Percentiles rank a stretch among this genome's conserved stretches.
phyloP scores from a whole-genome alignment of 2,797 vertebrate species.

The Vireo griseus region DNA sequence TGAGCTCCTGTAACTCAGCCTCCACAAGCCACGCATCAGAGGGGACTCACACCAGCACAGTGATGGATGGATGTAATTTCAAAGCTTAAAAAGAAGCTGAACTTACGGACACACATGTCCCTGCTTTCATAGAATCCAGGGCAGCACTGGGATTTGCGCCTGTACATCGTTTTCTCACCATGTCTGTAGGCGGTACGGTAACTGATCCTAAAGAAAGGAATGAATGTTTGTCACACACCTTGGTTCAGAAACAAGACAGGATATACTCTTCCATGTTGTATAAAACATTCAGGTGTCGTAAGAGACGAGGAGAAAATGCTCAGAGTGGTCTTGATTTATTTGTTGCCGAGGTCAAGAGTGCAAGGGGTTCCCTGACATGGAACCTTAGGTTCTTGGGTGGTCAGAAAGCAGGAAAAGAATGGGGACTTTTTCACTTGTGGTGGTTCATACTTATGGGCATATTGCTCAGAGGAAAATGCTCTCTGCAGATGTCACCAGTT shows the following conservation, averaged over 20 bases:
- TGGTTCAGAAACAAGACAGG: background rate
- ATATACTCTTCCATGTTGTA: background rate
- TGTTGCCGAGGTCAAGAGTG: background rate
- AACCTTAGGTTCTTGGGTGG: background rate
- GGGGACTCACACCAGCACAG: background rate
- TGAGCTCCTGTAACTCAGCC: background rate
- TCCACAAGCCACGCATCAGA: background rate
- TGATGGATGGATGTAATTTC: background rate
- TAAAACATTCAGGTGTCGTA: background rate
- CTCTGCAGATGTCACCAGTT: background rate
- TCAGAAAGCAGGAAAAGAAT: background rate
- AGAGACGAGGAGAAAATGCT: background rate
- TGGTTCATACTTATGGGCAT: background rate
- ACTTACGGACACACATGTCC: conserved; percentile 94
- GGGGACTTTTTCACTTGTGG: background rate
- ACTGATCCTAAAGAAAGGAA: conserved; percentile 80
- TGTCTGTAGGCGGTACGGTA: conserved; percentile 91
- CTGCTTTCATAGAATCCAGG: conserved; percentile 90
- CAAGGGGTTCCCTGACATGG: background rate
- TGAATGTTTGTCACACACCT: background rate
- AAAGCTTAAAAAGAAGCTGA: background rate
- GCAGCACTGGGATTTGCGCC: conserved; percentile 94
- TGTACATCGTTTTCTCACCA: conserved; percentile 94
- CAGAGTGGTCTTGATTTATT: background rate
- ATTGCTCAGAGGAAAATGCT: background rate